Evolutionary conservation across 2,113 vertebrate genomes (phyloP), one percentile per base, ranked within the genome.

Genomic region (Epinephelus fuscoguttatus): DNA sequence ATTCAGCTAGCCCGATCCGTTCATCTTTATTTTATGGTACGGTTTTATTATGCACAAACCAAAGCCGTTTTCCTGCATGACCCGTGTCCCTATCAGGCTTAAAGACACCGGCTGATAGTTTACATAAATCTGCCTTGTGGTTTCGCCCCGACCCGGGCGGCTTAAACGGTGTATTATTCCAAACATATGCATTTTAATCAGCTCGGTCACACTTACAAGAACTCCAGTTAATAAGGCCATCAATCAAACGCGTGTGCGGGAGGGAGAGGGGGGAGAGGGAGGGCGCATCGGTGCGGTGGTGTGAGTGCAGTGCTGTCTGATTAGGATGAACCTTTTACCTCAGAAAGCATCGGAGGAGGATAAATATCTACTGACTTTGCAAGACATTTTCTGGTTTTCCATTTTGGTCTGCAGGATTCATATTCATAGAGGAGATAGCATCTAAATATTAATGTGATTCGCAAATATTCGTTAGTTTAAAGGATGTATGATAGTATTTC

Each of bases 101-200:
- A 90, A 91, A 89, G 85, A 91, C 87, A 85, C 70, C 63, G 82
- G 71, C 82, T 92, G 92, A 93, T 94, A 91, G 90, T 92, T 93
- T 91, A 91, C 93, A 95, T 95, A 94, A 95, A 95, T 95, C 93
- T 94, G 90, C 82, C 79, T 84, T 70, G 81, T 86, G 80, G 52
- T 92, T 91, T 86, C 80, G 86, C 89, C 87, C 75, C 87, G 70
- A 89, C 89, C 84, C 90, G 75, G 91, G 94, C 96, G 96, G 96
- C 96, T 98, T 98, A 99, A 99, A 97, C 96, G 94, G 95, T 96
- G 94, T 96, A 97, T 98, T 98, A 98, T 97, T 97, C 97, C 97
- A 97, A 97, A 97, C 98, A 98, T 98, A 98, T 98, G 97, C 97
- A 97, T 97, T 95, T 97, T 97, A 99, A 99, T 98, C 97, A 98